phyloP scores from a whole-genome alignment of 92 coral and sea anemone genomes.

The Porites rus region DNA sequence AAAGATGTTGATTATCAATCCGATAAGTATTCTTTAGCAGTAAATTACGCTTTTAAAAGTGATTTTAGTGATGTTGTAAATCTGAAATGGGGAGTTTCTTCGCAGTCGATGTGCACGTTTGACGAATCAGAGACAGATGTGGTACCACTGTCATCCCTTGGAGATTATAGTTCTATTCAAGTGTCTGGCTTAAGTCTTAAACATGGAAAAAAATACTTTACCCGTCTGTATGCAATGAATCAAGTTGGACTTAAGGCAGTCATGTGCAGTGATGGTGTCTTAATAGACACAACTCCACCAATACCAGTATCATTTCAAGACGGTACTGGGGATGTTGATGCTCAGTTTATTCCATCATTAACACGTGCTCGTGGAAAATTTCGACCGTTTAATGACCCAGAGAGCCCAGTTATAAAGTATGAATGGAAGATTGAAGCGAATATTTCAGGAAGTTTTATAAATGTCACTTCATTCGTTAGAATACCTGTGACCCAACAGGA shows the following conservation, averaged over 20 bases:
- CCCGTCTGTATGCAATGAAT: slow-evolving; percentile 66
- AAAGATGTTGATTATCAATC: slow-evolving; percentile 76
- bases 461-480: slow-evolving; percentile 56
- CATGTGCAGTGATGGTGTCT: slow-evolving; percentile 88
- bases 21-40: slow-evolving; percentile 60
- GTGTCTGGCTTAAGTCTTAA: slow-evolving; percentile 66
- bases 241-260: slow-evolving; percentile 64
- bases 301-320: slow-evolving; percentile 59
- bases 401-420: slow-evolving; percentile 78
- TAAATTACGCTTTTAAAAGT: slow-evolving; percentile 66
- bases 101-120: slow-evolving; percentile 60
- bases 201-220: slow-evolving; percentile 73
- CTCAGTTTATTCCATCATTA: slow-evolving; percentile 61
- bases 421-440: slow-evolving; percentile 70
- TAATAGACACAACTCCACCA: slow-evolving; percentile 83
- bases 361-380: slow-evolving; percentile 74
- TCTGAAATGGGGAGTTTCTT: slow-evolving; percentile 82
- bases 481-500: slow-evolving; percentile 70
- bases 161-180: slow-evolving; percentile 68
- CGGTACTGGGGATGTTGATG: slow-evolving; percentile 67
- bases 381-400: slow-evolving; percentile 63
- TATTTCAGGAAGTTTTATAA: slow-evolving; percentile 18
- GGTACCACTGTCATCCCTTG: slow-evolving; percentile 60
- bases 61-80: slow-evolving; percentile 47
- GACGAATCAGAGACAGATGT: slow-evolving; percentile 70